Base-by-base conservation (phyloP, 2,113 vertebrate species). In the Oenanthe oenanthe region DNA sequence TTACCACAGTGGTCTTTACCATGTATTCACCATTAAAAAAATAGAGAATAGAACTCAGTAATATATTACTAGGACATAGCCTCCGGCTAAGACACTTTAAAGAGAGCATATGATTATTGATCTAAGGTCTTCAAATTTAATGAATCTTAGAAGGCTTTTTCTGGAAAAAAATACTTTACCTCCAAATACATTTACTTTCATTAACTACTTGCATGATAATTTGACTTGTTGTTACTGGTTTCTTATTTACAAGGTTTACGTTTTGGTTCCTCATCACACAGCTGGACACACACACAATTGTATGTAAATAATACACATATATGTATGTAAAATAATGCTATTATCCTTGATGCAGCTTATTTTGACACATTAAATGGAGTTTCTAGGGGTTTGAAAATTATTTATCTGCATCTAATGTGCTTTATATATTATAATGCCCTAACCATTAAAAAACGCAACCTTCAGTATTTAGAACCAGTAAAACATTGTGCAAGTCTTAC, bases 361-460 rank as follows among this genome's bases (percentile, higher is more conserved):
- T 53, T 32, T 83, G 34, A 70, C 16, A 42, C 7, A 58, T 58
- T 42, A 76, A 50, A 45, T 50, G 12, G 20, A 13, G 5, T 45
- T 76, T 66, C 14, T 28, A 70, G 29, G 6, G 4, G 5, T 32
- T 73, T 15, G 22, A 67, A 61, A 68, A 51, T 34, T 60, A 28
- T 63, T 72, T 66, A 28, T n/a, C 54, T 73, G 34, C 10, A 24
- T 45, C 26, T 57, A 72, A 13, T 56, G 14, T n/a, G 29, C 18
- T 51, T 67, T 48, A n/a, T 38, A 21, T 17, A 32, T 31, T 56
- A n/a, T 19, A 53, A 29, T 0, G 0, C 1, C 3, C 4, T 13
- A 80, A 51, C 8, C n/a, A 36, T 18, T 53, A 34, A 60, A 40
- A 61, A 82, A 43, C 10, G 71, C 3, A 45, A 24, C 13, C 28